Conservation (phyloP, 2,113 vertebrate species). For the Ceuthmochares aereus region DNA sequence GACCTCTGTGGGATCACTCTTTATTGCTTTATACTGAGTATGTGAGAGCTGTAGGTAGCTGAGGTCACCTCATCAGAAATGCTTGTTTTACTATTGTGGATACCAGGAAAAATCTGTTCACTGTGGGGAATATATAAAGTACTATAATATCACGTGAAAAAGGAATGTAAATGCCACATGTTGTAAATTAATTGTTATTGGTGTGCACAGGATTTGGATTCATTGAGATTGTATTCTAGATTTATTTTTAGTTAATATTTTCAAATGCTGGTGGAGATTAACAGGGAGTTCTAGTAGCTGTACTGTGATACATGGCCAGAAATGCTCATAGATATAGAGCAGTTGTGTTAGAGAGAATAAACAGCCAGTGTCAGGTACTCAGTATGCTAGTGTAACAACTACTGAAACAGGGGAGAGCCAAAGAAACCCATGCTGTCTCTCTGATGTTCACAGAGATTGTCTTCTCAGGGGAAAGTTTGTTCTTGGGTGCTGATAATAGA, state of each 20-base stretch:
- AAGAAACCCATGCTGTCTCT: background rate
- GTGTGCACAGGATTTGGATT: background rate
- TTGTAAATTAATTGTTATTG: background rate
- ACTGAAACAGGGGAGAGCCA: background rate
- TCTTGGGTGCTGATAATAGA: background rate
- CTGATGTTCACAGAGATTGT: background rate
- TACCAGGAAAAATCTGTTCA: background rate
- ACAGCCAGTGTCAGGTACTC: background rate
- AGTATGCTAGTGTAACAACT: background rate
- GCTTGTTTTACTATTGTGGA: background rate
- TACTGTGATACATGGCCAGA: background rate
- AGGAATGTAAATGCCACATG: background rate
- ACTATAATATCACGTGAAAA: conserved; percentile 39
- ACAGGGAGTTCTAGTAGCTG: background rate
- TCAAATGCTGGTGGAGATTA: background rate
- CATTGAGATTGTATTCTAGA: background rate
- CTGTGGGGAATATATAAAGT: background rate
- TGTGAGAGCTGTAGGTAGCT: background rate
- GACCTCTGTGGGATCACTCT: background rate
- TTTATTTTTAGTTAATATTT: background rate
- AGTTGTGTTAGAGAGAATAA: background rate
- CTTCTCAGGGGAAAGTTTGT: background rate
- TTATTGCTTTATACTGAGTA: background rate
- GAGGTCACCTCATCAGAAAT: background rate
- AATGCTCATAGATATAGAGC: background rate